These are phyloP conservation scores for Premnoplex brunnescens DNA, from an alignment of 2,797 vertebrate species.

Conservation along the genomic window DNA sequence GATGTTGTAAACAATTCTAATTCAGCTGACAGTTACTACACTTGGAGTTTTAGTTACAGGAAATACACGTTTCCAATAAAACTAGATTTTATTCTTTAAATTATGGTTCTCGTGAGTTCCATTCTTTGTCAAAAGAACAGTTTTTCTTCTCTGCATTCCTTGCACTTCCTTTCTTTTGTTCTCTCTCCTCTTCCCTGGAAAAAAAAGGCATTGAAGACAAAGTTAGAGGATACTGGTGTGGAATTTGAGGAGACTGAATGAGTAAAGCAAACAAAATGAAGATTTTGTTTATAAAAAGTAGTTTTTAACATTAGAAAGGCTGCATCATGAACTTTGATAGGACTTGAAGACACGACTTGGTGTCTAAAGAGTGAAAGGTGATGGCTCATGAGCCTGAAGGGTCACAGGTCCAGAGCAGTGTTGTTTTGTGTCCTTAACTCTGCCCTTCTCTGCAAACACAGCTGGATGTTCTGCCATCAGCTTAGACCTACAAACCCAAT, in stretches of 20 bases:
- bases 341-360: accelerated
- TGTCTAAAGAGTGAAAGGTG: not conserved
- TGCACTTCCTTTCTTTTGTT: not conserved
- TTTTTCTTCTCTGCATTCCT: not conserved
- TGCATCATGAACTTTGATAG: not conserved
- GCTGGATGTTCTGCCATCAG: not conserved
- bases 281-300: not conserved
- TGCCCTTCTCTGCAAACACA: not conserved
- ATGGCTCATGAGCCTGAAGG: not conserved
- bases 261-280: not conserved
- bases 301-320: not conserved
- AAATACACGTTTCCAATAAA: not conserved
- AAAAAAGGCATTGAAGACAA: not conserved
- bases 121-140: not conserved
- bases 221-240: not conserved
- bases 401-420: not conserved
- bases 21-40: not conserved
- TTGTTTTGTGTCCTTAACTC: not conserved
- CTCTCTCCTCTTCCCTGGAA: not conserved
- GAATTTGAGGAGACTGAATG: not conserved
- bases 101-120: not conserved
- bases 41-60: not conserved
- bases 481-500: not conserved
- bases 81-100: not conserved
- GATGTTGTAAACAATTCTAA: not conserved